Percentiles rank a stretch among this genome's conserved stretches.
Evolutionary conservation across 2,888 invertebrate genomes (phyloP).

Genomic region (Elegia similella): DNA sequence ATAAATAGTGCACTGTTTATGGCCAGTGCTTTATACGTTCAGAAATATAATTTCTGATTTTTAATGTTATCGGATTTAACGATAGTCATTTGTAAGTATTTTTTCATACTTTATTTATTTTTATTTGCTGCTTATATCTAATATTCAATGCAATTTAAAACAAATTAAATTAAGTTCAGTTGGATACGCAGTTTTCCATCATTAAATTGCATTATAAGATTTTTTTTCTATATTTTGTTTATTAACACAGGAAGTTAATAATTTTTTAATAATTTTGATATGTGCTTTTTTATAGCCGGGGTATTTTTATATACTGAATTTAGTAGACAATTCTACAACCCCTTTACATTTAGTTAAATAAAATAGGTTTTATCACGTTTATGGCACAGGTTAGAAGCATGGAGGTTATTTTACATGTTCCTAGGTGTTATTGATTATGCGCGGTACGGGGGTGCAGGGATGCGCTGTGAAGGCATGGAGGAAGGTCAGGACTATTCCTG

Average conservation of each 20-base stretch:
- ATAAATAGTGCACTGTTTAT: slow-evolving; percentile 17
- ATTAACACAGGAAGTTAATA: neutral
- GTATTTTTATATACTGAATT: neutral
- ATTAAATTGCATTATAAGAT: neutral
- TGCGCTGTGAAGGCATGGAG: slow-evolving; percentile 51
- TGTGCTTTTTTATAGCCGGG: neutral
- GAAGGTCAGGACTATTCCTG: slow-evolving; percentile 58
- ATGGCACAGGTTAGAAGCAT: slow-evolving; percentile 35
- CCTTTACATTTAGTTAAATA: no score
- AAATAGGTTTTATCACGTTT: neutral
- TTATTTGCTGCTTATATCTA: neutral
- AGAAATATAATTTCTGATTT: neutral
- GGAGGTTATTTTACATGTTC: slow-evolving; percentile 37
- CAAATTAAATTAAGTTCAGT: neutral
- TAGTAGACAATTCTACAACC: no score
- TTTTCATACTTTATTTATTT: neutral
- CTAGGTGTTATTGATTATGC: slow-evolving; percentile 61
- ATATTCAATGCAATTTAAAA: neutral
- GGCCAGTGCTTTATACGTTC: slow-evolving; percentile 23
- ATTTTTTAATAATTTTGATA: neutral
- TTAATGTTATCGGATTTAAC: neutral
- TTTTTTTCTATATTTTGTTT: neutral
- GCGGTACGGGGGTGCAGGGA: slow-evolving; percentile 41
- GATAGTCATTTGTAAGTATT: neutral
- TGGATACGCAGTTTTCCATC: neutral